Conservation (phyloP, 1,140 invertebrate species). For the Propsilocerus akamusi region DNA sequence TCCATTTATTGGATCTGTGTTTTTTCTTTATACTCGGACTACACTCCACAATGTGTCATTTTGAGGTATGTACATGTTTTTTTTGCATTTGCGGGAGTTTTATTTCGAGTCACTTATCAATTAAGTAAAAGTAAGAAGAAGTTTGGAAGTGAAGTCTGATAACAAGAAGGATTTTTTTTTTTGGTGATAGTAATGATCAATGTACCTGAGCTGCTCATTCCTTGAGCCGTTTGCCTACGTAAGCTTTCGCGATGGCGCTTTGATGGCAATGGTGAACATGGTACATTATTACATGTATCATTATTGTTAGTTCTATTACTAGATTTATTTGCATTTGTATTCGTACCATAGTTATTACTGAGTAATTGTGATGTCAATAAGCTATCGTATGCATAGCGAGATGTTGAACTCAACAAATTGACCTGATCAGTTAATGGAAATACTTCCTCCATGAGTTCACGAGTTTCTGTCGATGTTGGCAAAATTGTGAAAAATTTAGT, state of each 20-base stretch:
- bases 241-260: background rate
- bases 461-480: background rate
- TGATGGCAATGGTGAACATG: constrained; percentile 3
- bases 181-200: too few relatives aligned
- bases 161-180: background rate
- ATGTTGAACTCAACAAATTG: constrained; percentile 2
- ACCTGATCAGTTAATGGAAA: background rate
- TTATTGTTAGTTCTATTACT: constrained; percentile 1
- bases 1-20: too few relatives aligned
- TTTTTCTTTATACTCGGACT: too few relatives aligned
- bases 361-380: constrained; percentile 1
- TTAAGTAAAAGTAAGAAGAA: background rate
- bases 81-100: background rate
- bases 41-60: too few relatives aligned
- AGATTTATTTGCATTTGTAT: background rate
- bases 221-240: background rate
- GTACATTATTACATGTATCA: constrained; percentile 2
- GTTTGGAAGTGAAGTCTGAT: background rate
- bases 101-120: background rate
- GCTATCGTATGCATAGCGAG: constrained; percentile 1
- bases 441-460: background rate
- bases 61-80: background rate
- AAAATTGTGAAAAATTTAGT: too few relatives aligned
- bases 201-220: background rate
- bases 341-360: constrained; percentile 1